Conservation (phyloP, 2,888 invertebrate species). For the Ferdinandea cuprea region DNA sequence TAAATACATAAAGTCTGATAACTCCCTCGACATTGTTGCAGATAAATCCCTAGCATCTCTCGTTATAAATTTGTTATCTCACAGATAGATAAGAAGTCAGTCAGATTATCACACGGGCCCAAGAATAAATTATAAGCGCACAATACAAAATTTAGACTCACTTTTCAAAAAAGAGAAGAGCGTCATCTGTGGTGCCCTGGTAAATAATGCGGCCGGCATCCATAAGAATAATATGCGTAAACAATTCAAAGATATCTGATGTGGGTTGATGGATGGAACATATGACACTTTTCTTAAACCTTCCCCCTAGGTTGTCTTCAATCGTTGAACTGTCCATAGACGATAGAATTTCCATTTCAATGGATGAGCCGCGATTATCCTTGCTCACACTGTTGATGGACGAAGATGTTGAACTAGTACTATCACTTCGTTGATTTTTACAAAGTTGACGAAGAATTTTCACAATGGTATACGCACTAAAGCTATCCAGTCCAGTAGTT, state of each 20-base stretch:
- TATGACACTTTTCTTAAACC: conserved; percentile 87
- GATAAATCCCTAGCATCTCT: background rate
- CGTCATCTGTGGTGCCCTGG: conserved; percentile 89
- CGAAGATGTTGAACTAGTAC: conserved; percentile 77
- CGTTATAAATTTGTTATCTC: conserved; percentile 3
- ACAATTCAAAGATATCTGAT: conserved; percentile 92
- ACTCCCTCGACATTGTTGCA: conserved; percentile 16
- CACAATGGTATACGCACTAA: conserved; percentile 92
- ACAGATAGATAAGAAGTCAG: conserved; percentile 9
- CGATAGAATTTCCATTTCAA: conserved; percentile 79
- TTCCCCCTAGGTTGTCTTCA: conserved; percentile 77
- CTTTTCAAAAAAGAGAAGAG: conserved; percentile 88
- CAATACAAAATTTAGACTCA: conserved; percentile 81
- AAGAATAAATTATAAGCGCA: background rate
- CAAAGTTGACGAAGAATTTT: conserved; percentile 86
- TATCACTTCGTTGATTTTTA: conserved; percentile 82
- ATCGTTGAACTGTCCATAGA: conserved; percentile 75
- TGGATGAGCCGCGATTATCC: conserved; percentile 78
- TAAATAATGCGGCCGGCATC: conserved; percentile 91
- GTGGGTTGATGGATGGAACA: conserved; percentile 96
- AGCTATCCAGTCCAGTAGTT: conserved; percentile 96
- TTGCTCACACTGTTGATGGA: conserved; percentile 75
- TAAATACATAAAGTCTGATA: background rate
- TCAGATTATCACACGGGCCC: conserved; percentile 26
- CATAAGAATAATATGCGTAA: conserved; percentile 91